Evolutionary conservation across 2,888 invertebrate genomes (phyloP).

Genomic region (Masnerella sp.): DNA sequence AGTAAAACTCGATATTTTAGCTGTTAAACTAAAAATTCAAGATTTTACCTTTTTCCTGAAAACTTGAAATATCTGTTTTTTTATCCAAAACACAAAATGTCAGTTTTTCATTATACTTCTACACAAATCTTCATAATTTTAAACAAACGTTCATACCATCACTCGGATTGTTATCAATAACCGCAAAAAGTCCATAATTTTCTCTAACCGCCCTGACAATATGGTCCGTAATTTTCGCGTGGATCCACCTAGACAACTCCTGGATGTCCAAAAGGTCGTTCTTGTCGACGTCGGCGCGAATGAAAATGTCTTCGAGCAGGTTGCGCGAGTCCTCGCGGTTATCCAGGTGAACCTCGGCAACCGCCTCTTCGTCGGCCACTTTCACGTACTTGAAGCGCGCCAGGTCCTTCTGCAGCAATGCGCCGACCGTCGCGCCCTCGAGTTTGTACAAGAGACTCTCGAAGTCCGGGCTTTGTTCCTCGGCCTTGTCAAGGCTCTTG

Average conservation of each 20-base stretch:
- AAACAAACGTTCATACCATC: slow-evolving; percentile 81
- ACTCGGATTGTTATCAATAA: slow-evolving; percentile 83
- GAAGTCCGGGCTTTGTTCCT: neutral
- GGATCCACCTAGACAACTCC: slow-evolving; percentile 84
- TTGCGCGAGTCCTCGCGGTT: slow-evolving; percentile 64
- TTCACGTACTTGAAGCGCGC: slow-evolving; percentile 47
- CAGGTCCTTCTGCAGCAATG: slow-evolving; percentile 41
- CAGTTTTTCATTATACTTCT: too few relatives aligned
- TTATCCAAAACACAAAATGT: too few relatives aligned
- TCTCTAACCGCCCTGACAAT: slow-evolving; percentile 83
- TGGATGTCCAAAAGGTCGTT: slow-evolving; percentile 81
- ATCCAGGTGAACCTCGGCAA: slow-evolving; percentile 54
- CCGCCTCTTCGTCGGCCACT: slow-evolving; percentile 56
- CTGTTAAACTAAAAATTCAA: too few relatives aligned
- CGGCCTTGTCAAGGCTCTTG: slow-evolving; percentile 62
- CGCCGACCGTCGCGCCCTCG: slow-evolving; percentile 63
- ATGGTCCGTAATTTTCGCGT: slow-evolving; percentile 83
- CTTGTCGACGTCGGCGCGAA: slow-evolving; percentile 81
- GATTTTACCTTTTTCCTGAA: too few relatives aligned
- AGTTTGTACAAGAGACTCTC: slow-evolving; percentile 67
- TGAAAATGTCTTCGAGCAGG: slow-evolving; percentile 71
- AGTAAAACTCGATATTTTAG: too few relatives aligned
- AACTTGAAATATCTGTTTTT: too few relatives aligned
- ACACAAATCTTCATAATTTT: too few relatives aligned
- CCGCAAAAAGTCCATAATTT: slow-evolving; percentile 83